These are phyloP conservation scores for Hippasteria phrygiana DNA, from an alignment of 53 echinoderm and acorn worm species.

Conservation along the genomic window DNA sequence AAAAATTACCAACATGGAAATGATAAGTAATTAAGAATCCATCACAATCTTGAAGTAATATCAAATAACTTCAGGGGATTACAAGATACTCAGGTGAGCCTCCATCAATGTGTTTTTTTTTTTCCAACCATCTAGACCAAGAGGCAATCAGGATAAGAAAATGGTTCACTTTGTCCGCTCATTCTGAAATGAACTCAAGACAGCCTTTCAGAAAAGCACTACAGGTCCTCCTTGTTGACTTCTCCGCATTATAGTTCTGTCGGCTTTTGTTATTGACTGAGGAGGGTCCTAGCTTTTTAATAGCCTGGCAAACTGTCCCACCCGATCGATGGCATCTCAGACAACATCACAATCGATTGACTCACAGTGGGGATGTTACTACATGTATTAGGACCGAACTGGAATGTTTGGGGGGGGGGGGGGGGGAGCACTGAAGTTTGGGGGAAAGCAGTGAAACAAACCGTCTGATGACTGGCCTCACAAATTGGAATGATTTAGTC, in stretches of 20 bases:
- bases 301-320: neutral
- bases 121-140: neutral
- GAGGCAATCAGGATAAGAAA: slow-evolving; percentile 31
- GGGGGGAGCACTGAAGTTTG: too few species aligned
- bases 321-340: slow-evolving; percentile 44
- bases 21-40: too few species aligned
- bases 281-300: neutral
- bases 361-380: neutral
- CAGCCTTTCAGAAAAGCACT: neutral
- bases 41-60: too few species aligned
- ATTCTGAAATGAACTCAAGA: neutral
- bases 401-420: slow-evolving; percentile 50
- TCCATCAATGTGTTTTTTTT: neutral
- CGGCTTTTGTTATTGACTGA: neutral
- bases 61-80: slow-evolving; percentile 21
- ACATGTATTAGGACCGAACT: too few species aligned
- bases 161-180: slow-evolving; percentile 10
- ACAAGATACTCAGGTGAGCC: neutral
- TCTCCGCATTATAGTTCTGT: neutral
- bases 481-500: slow-evolving; percentile 16
- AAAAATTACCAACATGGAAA: too few species aligned
- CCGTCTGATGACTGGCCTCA: neutral
- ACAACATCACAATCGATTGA: slow-evolving; percentile 24
- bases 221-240: neutral
- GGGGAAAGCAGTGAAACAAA: slow-evolving; percentile 26